A percentile compares a stretch with the other conserved stretches of the same genome.
Evolutionary conservation across 2,797 vertebrate species (phyloP).

Genomic region (Spheniscus humboldti): DNA sequence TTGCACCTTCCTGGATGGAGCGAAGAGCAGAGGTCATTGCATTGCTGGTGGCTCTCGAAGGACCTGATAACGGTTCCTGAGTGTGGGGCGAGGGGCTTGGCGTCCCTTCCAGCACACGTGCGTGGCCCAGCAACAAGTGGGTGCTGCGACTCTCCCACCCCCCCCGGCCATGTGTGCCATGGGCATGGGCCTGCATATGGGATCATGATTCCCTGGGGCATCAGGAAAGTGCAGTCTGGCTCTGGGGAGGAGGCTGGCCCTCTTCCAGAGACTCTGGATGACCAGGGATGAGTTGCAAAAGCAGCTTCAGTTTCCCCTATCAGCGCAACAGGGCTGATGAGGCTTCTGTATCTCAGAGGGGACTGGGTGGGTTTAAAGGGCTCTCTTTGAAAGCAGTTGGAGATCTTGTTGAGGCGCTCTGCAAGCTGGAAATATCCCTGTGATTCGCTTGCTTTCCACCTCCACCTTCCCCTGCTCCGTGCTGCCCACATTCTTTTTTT

Average conservation of each 20-base stretch:
- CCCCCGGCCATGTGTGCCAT: fast-evolving
- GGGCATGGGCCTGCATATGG: no score
- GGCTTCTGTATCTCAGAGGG: not conserved
- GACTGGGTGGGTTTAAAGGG: not conserved
- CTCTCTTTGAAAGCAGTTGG: not conserved
- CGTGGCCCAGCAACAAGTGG: fast-evolving
- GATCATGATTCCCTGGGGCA: not conserved
- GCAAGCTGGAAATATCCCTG: not conserved
- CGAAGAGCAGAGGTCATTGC: not conserved
- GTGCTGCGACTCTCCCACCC: not conserved
- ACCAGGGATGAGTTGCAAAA: not conserved
- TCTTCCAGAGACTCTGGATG: not conserved
- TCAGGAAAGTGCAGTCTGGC: not conserved
- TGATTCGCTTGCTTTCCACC: not conserved
- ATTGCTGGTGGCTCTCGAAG: not conserved
- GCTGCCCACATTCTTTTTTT: conserved; percentile 50
- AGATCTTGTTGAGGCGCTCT: not conserved
- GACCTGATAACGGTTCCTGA: fast-evolving
- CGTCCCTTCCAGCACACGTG: fast-evolving
- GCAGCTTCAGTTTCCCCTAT: not conserved
- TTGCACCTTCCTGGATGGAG: not conserved
- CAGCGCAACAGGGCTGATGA: not conserved
- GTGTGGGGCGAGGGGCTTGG: fast-evolving
- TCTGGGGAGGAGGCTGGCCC: not conserved
- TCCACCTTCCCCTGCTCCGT: not conserved